These are phyloP conservation scores for Catostomus latipinnis DNA, from an alignment of 2,797 vertebrate species.

Conservation along the genomic window DNA sequence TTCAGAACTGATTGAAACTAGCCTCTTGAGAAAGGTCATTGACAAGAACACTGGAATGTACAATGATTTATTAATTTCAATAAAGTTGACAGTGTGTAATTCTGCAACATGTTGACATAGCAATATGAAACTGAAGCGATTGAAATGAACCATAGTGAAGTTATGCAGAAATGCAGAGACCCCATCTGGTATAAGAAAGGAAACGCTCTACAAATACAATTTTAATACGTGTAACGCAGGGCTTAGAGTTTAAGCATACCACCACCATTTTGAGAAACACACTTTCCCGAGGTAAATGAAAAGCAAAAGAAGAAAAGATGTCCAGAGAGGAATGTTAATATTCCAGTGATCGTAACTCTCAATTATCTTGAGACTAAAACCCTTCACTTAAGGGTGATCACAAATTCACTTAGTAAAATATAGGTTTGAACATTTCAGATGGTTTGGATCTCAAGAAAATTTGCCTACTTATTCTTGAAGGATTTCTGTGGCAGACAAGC, in stretches of 20 bases:
- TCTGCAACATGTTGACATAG: slow-evolving; percentile 61
- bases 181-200: slow-evolving; percentile 26
- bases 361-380: slow-evolving; percentile 12
- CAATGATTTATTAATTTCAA: slow-evolving; percentile 64
- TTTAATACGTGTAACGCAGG: neutral
- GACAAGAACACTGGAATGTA: slow-evolving; percentile 47
- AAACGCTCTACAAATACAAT: slow-evolving; percentile 9
- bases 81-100: slow-evolving; percentile 51
- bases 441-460: neutral
- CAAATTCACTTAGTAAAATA: slow-evolving; percentile 9
- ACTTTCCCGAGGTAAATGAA: neutral
- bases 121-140: slow-evolving; percentile 34
- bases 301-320: slow-evolving; percentile 24
- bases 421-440: slow-evolving; percentile 11
- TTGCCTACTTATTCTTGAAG: neutral
- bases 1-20: slow-evolving; percentile 71
- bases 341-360: slow-evolving; percentile 9
- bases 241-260: slow-evolving; percentile 15
- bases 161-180: slow-evolving; percentile 10
- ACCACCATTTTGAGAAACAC: slow-evolving; percentile 12
- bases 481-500: slow-evolving; percentile 3
- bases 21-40: slow-evolving; percentile 56
- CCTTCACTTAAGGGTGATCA: slow-evolving; percentile 7
- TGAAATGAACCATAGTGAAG: slow-evolving; percentile 35
- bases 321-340: slow-evolving; percentile 19